These are phyloP conservation scores for Bemisia tabaci DNA, from an alignment of 1,140 invertebrate species.

Conservation along the genomic window DNA sequence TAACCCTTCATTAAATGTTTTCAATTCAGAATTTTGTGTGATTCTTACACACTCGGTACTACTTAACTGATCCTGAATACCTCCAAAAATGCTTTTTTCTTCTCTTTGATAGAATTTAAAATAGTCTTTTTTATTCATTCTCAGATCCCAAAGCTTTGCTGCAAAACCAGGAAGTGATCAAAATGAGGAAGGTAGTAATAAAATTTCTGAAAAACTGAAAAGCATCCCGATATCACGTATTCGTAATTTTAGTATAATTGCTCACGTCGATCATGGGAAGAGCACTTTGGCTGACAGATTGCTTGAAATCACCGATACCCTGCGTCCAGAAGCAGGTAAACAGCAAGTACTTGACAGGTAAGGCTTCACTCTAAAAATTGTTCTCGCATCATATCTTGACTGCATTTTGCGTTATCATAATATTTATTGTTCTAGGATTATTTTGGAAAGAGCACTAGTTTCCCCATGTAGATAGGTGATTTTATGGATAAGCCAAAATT, in stretches of 20 bases:
- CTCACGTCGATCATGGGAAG: slow-evolving; percentile 97
- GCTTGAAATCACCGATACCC: slow-evolving; percentile 76
- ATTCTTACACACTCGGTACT: too few relatives aligned
- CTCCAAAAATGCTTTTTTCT: too few relatives aligned
- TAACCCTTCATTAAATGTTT: too few relatives aligned
- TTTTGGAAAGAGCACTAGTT: too few relatives aligned
- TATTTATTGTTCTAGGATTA: too few relatives aligned
- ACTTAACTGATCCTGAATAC: too few relatives aligned
- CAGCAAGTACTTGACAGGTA: slow-evolving; percentile 74
- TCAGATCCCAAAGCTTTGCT: not conserved
- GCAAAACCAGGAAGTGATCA: not conserved
- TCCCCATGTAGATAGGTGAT: too few relatives aligned
- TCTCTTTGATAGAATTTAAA: too few relatives aligned
- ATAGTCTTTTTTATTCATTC: too few relatives aligned
- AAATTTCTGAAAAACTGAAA: too few relatives aligned
- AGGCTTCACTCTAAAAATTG: not conserved
- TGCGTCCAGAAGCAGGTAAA: slow-evolving; percentile 48
- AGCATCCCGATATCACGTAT: slow-evolving; percentile 52
- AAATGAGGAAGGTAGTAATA: not conserved
- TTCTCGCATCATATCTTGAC: not conserved
- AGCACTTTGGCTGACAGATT: slow-evolving; percentile 88
- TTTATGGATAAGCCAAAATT: too few relatives aligned
- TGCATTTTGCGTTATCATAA: not conserved
- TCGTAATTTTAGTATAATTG: slow-evolving; percentile 91
- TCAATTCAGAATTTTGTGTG: too few relatives aligned